A percentile compares a stretch with the other conserved stretches of the same genome.
Evolutionary conservation across 64 coral and sea anemone genomes (phyloP).

Genomic region (Stichodactyla mertensii): DNA sequence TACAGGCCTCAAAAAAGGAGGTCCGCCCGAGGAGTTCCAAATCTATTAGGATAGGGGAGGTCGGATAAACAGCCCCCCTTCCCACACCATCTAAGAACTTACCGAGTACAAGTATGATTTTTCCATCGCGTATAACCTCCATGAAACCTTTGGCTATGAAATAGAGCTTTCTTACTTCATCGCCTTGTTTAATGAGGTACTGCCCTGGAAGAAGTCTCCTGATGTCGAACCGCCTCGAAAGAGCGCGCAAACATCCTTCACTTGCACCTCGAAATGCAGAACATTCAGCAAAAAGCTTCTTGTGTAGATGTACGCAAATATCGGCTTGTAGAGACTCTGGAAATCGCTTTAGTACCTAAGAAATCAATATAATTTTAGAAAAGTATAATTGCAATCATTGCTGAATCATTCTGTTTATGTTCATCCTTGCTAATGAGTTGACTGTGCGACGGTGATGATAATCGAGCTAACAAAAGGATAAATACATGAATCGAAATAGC

Average conservation of each 20-base stretch:
- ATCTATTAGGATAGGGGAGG: too few relatives aligned
- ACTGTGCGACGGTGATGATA: too few relatives aligned
- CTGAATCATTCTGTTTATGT: too few relatives aligned
- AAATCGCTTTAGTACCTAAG: constrained; percentile 66
- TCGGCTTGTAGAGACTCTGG: constrained; percentile 73
- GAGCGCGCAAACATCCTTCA: constrained; percentile 66
- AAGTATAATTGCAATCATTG: not conserved
- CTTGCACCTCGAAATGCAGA: constrained; percentile 61
- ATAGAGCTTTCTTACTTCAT: constrained; percentile 64
- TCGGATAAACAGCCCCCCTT: too few relatives aligned
- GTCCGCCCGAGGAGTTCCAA: too few relatives aligned
- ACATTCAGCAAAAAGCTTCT: constrained; percentile 53
- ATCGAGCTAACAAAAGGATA: too few relatives aligned
- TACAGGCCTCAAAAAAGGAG: too few relatives aligned
- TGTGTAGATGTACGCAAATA: constrained; percentile 77
- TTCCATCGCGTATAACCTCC: constrained; percentile 53
- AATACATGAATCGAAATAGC: too few relatives aligned
- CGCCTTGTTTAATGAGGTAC: constrained; percentile 86
- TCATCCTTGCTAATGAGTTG: too few relatives aligned
- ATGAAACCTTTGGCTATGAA: constrained; percentile 82
- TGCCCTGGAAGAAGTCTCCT: constrained; percentile 67
- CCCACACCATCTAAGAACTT: not conserved
- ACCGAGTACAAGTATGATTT: constrained; percentile 63
- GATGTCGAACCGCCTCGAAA: constrained; percentile 54
- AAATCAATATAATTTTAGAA: not conserved